A percentile compares a stretch with the other conserved stretches of the same genome.
Conservation (phyloP, 2,888 invertebrate genomes). For the Coelopa pilipes region DNA sequence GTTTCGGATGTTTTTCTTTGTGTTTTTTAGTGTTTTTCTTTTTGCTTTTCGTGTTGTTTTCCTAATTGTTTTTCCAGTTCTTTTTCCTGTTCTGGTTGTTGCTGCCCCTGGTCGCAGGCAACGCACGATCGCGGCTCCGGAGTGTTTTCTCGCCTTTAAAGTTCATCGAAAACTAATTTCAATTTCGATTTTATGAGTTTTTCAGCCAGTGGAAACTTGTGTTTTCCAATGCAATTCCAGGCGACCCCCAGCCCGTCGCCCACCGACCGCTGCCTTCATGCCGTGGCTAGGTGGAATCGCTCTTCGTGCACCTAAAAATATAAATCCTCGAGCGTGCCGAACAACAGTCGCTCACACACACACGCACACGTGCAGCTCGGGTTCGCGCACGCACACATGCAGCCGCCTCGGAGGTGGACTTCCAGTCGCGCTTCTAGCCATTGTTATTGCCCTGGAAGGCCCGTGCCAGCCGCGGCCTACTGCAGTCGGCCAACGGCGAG, state of each 20-base stretch:
- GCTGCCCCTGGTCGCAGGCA: slow-evolving; percentile 34
- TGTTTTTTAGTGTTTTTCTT: neutral
- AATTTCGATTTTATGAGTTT: slow-evolving; percentile 58
- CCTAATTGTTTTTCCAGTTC: slow-evolving; percentile 33
- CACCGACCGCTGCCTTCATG: neutral
- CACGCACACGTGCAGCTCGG: too few relatives aligned
- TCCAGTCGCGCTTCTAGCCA: neutral
- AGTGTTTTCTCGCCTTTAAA: slow-evolving; percentile 61
- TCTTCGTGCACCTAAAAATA: slow-evolving; percentile 28
- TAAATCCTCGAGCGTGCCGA: slow-evolving; percentile 45
- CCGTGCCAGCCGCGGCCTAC: too few relatives aligned
- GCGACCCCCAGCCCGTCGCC: neutral
- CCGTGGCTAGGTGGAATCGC: neutral
- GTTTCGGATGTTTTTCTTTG: neutral
- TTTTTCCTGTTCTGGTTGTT: slow-evolving; percentile 11
- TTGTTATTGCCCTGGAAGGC: neutral
- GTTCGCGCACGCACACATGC: too few relatives aligned
- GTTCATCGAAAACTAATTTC: slow-evolving; percentile 66
- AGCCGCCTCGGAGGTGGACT: neutral
- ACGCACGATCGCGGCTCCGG: slow-evolving; percentile 44
- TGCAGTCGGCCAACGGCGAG: too few relatives aligned
- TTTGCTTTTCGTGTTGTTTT: slow-evolving; percentile 6
- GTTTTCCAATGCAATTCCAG: slow-evolving; percentile 43
- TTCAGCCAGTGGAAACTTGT: slow-evolving; percentile 40
- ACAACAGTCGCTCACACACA: neutral